Evolutionary conservation across 2,888 invertebrate genomes (phyloP), one percentile per base, ranked within the genome.

Genomic region (Plagodis dolabraria): DNA sequence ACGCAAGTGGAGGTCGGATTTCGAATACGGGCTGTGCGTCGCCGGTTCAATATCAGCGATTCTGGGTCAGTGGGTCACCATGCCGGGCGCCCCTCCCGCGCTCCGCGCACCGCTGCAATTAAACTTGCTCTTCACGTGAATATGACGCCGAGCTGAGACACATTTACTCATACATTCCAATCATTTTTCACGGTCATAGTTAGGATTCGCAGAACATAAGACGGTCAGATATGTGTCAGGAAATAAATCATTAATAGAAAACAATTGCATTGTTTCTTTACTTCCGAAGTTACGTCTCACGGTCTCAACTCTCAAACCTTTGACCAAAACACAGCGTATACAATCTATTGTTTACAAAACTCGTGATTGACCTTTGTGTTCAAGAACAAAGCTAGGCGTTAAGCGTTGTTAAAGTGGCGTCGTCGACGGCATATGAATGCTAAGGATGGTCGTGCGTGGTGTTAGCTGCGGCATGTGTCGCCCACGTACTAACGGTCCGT

Each of bases 1-100:
- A 85, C 79, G 82, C 76, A 81, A 87, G 85, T 87, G 79, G 90
- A 89, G 91, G 91, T 87, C 85, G 87, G 74, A 80, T 87, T 88
- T 86, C 82, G 87, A 85, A 87, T 85, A 83, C 85, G 86, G 84
- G 85, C 81, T 78, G 80, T 83, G 85, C 85, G 86, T 86, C 83
- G 84, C 77, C 81, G 91, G 92, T 92, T 92, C 92, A 92, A 92
- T 92, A 92, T 90, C 91, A 90, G 83, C 82, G 77, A 82, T 89
- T 88, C 88, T 92, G 85, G 92, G 92, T 91, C 85, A 92, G 92
- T 92, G 88, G 91, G 92, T 85, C 92, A 92, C 80, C 81, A 78
- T 86, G 92, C 82, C 89, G 76, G 77, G 42, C 50, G 68, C 74
- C 76, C 77, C 74, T 76, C 77, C 79, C 80, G 22, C 58, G 33